phyloP scores from a whole-genome alignment of 92 coral and sea anemone genomes.

The Diadumene lineata region DNA sequence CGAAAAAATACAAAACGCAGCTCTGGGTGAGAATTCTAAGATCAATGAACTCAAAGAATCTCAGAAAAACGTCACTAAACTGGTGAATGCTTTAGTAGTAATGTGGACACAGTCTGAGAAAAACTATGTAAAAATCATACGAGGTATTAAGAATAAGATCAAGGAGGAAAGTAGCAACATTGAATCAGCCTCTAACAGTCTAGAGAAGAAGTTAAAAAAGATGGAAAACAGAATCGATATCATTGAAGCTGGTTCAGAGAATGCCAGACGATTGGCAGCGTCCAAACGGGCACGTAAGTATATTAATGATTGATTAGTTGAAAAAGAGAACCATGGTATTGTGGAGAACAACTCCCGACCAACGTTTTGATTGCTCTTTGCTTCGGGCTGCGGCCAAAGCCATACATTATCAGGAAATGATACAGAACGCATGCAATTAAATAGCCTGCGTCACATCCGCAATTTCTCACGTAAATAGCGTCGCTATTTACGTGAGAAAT shows the following conservation, averaged over 20 bases:
- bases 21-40: conserved; percentile 4
- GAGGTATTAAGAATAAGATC: conserved; percentile 16
- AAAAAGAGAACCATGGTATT: too few relatives aligned
- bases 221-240: conserved; percentile 7
- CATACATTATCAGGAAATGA: too few relatives aligned
- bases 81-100: conserved; percentile 46
- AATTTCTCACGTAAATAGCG: too few relatives aligned
- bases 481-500: too few relatives aligned
- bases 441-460: too few relatives aligned
- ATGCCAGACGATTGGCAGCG: conserved; percentile 37
- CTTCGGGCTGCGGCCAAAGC: too few relatives aligned
- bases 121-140: conserved; percentile 14
- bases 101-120: conserved; percentile 48
- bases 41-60: conserved; percentile 22
- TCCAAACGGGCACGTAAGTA: conserved; percentile 27
- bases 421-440: too few relatives aligned
- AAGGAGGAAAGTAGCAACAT: conserved; percentile 21
- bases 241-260: background rate
- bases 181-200: background rate
- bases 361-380: too few relatives aligned
- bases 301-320: too few relatives aligned
- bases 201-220: conserved; percentile 11
- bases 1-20: background rate
- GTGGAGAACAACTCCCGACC: too few relatives aligned
- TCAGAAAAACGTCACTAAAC: conserved; percentile 33